These are phyloP conservation scores for Rhincodon typus DNA, from an alignment of 2,797 vertebrate species.

Conservation along the genomic window DNA sequence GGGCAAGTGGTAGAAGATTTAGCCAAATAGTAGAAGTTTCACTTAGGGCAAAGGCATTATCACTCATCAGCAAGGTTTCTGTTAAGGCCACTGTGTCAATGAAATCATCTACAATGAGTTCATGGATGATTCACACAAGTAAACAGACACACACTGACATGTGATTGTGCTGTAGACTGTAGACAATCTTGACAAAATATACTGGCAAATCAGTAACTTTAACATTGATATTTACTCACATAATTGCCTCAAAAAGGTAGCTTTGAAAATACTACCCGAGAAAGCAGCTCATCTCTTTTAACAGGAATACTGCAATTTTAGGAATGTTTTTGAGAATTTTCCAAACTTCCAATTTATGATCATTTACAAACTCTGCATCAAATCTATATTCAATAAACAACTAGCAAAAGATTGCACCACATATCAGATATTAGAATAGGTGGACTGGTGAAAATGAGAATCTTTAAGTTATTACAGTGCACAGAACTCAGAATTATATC, in stretches of 20 bases:
- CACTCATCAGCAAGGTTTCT: not conserved
- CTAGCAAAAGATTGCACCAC: not conserved
- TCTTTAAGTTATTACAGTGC: not conserved
- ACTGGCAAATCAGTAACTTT: not conserved
- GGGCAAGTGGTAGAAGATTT: not conserved
- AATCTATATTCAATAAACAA: not conserved
- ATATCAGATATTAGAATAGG: not conserved
- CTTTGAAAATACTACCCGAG: no score
- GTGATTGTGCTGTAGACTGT: not conserved
- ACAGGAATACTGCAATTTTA: constrained; percentile 28
- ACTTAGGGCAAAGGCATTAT: not conserved
- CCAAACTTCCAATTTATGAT: not conserved
- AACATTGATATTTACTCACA: not conserved
- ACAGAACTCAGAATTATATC: not conserved
- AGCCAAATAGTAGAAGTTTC: not conserved
- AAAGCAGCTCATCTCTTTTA: not conserved
- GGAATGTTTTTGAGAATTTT: not conserved
- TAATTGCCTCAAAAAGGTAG: not conserved
- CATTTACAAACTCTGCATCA: not conserved
- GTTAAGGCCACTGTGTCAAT: no score
- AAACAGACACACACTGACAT: not conserved
- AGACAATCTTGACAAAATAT: not conserved
- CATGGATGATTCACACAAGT: not conserved
- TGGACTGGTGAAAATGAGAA: not conserved
- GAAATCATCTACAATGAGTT: not conserved